phyloP scores from a whole-genome alignment of 2,113 vertebrate genomes.

The Perccottus glenii region DNA sequence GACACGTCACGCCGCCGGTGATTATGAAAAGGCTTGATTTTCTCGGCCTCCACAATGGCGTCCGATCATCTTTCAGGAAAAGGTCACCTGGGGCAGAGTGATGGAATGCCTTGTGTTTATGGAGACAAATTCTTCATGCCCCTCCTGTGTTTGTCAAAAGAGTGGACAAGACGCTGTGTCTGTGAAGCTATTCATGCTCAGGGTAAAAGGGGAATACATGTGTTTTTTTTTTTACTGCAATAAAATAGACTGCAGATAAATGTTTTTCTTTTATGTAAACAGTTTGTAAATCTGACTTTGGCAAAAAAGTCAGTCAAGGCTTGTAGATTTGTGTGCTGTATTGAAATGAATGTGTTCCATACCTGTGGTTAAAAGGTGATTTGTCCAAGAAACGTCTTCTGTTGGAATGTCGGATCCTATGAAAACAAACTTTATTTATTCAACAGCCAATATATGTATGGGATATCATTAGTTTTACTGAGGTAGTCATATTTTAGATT shows the following conservation, averaged over 20 bases:
- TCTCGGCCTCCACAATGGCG: slow-evolving; percentile 53
- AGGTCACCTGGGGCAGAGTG: slow-evolving; percentile 63
- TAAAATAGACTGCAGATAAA: not conserved
- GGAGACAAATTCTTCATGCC: slow-evolving; percentile 44
- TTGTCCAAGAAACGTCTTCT: too few species aligned
- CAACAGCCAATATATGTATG: too few species aligned
- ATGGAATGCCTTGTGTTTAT: slow-evolving; percentile 41
- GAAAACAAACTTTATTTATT: too few species aligned
- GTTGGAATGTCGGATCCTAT: too few species aligned
- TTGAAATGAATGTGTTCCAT: too few species aligned
- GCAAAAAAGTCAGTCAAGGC: too few species aligned
- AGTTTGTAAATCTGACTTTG: too few species aligned
- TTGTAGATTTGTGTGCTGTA: too few species aligned
- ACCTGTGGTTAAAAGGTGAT: too few species aligned
- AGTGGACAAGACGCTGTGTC: slow-evolving; percentile 10
- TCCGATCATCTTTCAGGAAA: slow-evolving; percentile 66
- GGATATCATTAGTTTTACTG: too few species aligned
- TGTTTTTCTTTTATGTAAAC: too few species aligned
- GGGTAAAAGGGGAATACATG: not conserved
- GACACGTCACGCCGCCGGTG: slow-evolving; percentile 47
- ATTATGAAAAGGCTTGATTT: slow-evolving; percentile 64
- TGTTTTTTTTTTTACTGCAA: not conserved
- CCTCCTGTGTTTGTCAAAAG: slow-evolving; percentile 22
- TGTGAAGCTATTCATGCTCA: slow-evolving; percentile 3
- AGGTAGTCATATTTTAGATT: too few species aligned